A percentile compares a stretch with the other conserved stretches of the same genome.
Evolutionary conservation across 2,797 vertebrate genomes (phyloP).

Genomic region (Helicolenus hilgendorfi): DNA sequence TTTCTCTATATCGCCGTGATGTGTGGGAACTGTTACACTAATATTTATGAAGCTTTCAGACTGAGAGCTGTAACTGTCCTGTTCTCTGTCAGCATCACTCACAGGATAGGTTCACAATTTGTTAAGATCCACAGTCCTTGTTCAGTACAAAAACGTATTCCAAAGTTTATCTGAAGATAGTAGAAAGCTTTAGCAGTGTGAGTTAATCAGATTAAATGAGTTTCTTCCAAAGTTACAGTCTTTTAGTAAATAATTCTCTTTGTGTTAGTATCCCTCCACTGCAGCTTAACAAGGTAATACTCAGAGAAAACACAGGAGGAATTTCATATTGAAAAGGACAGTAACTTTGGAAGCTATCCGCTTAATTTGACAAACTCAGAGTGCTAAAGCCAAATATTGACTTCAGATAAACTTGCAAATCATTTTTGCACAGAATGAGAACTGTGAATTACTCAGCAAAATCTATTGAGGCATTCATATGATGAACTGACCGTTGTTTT

Average conservation of each 20-base stretch:
- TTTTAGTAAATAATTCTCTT: too few relatives aligned
- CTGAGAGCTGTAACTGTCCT: neutral
- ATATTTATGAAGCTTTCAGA: constrained; percentile 8
- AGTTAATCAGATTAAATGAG: neutral
- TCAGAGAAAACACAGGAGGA: neutral
- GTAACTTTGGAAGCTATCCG: neutral
- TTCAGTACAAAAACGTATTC: neutral
- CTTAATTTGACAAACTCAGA: neutral
- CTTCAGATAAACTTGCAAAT: neutral
- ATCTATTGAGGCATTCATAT: too few relatives aligned
- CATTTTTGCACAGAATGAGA: neutral
- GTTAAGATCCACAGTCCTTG: neutral
- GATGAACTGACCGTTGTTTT: too few relatives aligned
- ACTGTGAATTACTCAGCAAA: too few relatives aligned
- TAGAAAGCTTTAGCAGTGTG: neutral
- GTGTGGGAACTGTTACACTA: neutral
- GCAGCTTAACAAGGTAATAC: neutral
- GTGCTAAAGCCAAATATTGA: neutral
- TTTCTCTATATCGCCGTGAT: neutral
- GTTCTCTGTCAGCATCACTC: neutral
- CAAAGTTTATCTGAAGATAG: neutral
- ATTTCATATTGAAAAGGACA: neutral
- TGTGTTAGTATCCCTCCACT: neutral
- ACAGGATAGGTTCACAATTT: neutral
- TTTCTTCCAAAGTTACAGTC: neutral